Evolutionary conservation across 2,113 vertebrate species (phyloP), one percentile per base, ranked within the genome.

Genomic region (Maccullochella peelii): DNA sequence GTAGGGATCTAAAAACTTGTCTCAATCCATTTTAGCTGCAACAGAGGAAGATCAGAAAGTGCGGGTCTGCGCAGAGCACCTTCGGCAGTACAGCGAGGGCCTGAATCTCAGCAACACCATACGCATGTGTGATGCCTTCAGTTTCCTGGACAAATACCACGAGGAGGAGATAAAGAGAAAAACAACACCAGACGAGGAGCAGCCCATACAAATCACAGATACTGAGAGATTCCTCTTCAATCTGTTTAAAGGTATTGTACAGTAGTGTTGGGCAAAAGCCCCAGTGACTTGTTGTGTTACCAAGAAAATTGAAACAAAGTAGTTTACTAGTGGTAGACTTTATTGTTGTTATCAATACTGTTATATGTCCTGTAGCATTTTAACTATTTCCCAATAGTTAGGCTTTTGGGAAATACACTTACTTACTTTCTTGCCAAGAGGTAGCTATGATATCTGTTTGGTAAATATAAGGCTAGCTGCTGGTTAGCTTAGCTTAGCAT

Each of bases 71-170:
- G 95, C 97, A 9, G 97, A 98, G 7, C 97, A 99, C 85, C 89
- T 99, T 78, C 96, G 96, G 52, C 97, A 96, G 84, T 99, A 99
- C 91, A 99, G 96, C 3, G 97, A 98, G 84, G 97, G 97, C 73
- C 93, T 99, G 66, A 94, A 96, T 85, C 97, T 98, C 79, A 96
- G 96, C 91, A 97, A 98, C 92, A 98, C 96, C 30, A 98, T 98
- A 27, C 95, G 97, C 83, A 98, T 97, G 97, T 84, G 95, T 2
- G 98, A 99, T 78, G 96, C 98, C 0, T 96, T 97, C 78, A 93
- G 74, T 63, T 97, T 97, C 82, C 97, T 99, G 20, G 89, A 93
- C 57, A 96, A 94, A 58, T 97, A 96, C 33, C 95, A 99, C 67
- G 82, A 94, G 8, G 97, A 98, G 20, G 97, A 98, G 84, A 88